Conservation (phyloP, 2,113 vertebrate genomes). For the Danionella cerebrum region DNA sequence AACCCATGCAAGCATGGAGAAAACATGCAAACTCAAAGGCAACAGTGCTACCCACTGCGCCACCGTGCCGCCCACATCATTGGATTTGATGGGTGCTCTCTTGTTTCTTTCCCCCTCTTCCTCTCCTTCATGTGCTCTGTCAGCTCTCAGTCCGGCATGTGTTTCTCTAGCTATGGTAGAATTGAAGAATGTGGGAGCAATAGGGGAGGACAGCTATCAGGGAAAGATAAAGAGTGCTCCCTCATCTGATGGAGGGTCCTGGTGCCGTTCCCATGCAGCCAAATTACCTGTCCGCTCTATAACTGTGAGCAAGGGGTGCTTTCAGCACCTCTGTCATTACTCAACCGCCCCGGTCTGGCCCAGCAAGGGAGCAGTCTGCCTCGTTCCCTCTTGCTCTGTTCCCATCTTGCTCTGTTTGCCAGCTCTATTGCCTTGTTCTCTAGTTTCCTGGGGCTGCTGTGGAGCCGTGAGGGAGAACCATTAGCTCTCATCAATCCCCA, state of each 20-base stretch:
- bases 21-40: too few relatives aligned
- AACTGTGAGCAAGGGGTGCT: constrained; percentile 67
- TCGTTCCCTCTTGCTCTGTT: neutral
- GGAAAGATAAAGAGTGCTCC: constrained; percentile 68
- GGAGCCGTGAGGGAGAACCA: constrained; percentile 25
- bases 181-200: constrained; percentile 58
- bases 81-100: too few relatives aligned
- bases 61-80: too few relatives aligned
- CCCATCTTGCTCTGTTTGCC: neutral
- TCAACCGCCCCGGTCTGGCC: constrained; percentile 50
- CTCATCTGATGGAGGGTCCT: constrained; percentile 60
- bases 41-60: too few relatives aligned
- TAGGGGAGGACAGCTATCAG: constrained; percentile 56
- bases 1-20: too few relatives aligned
- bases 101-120: neutral
- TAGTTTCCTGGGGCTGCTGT: neutral
- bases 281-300: constrained; percentile 63
- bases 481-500: constrained; percentile 45
- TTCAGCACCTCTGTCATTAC: constrained; percentile 61
- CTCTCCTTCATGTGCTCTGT: neutral
- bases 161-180: constrained; percentile 64
- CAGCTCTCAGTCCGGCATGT: too few relatives aligned
- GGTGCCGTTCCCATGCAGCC: constrained; percentile 58
- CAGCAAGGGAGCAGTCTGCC: constrained; percentile 1
- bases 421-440: constrained; percentile 20